Evolutionary conservation across 2,797 vertebrate species (phyloP), one percentile per base, ranked within the genome.

Genomic region (Moxostoma hubbsi): DNA sequence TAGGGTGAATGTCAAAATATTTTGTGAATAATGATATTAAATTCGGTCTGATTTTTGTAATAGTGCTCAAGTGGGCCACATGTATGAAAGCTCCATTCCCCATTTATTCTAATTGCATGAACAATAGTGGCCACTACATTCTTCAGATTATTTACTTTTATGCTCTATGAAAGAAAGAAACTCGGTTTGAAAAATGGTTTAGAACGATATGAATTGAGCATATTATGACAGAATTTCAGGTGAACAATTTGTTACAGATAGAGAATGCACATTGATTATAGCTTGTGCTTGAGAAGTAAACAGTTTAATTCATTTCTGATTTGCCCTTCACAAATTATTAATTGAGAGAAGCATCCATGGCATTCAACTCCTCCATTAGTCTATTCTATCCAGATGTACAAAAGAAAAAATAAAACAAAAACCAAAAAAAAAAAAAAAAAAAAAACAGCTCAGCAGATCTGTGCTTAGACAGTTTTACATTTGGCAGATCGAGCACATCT

Each of bases 371-470:
- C 77, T 85, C 67, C 50, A 87, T 90, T 86, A 88, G 86, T 82
- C 85, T 87, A 91, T 91, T 61, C 86, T 86, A 89, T 90, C 87
- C 89, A 92, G 87, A 90, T 92, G 90, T 86, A 75, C 49, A 82
- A 72, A 79, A 53, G 58, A 78, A 57, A 78, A 71, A 67, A 70
- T 10, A 13, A 59, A 57, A 75, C 45, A 13, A 62, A 2, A 66
- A 66, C n/a, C n/a, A n/a, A n/a, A n/a, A n/a, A n/a, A n/a, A 67
- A 70, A n/a, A 13, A 59, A 57, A 75, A 54, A 13, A 62, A 2
- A 66, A 66, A 46, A 43, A n/a, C 46, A 58, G 46, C 45, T 67
- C 16, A 58, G 54, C 18, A 8, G 13, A 15, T 59, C 4, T 68
- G 11, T 12, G 50, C 13, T 61, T 50, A 61, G 9, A 12, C 18